Percentiles rank a stretch among this genome's conserved stretches.
These are phyloP conservation scores for Dipodomys ordii DNA, from an alignment of 2,113 vertebrate genomes.

Conservation along the genomic window DNA sequence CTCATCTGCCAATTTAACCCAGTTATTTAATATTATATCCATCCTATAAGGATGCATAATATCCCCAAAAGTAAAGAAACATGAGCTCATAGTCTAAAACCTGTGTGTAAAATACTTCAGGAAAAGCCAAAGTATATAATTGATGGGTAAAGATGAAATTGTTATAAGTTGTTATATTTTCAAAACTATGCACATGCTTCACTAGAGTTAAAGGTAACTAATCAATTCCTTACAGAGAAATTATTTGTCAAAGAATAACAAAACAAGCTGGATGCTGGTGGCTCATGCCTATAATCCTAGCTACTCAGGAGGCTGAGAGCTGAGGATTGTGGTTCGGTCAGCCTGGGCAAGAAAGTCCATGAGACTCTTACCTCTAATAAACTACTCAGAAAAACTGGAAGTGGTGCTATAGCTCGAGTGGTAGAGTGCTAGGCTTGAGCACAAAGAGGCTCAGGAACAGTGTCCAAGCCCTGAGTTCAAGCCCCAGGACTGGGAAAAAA, in stretches of 20 bases:
- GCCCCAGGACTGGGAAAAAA: too few relatives aligned
- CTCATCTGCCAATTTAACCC: background rate
- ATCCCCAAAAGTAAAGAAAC: background rate
- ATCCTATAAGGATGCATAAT: constrained; percentile 6
- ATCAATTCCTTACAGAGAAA: background rate
- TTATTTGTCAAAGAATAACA: background rate
- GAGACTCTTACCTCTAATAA: too few relatives aligned
- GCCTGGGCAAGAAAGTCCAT: too few relatives aligned
- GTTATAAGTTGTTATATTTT: background rate
- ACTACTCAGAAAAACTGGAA: too few relatives aligned
- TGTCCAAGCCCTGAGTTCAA: too few relatives aligned
- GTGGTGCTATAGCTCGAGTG: too few relatives aligned
- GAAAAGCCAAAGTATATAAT: background rate
- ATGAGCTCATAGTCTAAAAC: constrained; percentile 6
- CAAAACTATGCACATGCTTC: background rate
- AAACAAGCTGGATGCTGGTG: too few relatives aligned
- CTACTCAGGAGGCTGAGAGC: too few relatives aligned
- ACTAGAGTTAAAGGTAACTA: background rate
- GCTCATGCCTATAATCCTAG: too few relatives aligned
- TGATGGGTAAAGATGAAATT: constrained; percentile 41
- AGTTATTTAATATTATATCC: constrained; percentile 33
- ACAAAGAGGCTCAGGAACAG: too few relatives aligned
- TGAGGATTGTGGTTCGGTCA: too few relatives aligned
- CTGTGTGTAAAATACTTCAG: constrained; percentile 11
- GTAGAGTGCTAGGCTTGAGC: too few relatives aligned